Evolutionary conservation across 2,888 invertebrate species (phyloP).

Genomic region (Anagyrus pseudococci): DNA sequence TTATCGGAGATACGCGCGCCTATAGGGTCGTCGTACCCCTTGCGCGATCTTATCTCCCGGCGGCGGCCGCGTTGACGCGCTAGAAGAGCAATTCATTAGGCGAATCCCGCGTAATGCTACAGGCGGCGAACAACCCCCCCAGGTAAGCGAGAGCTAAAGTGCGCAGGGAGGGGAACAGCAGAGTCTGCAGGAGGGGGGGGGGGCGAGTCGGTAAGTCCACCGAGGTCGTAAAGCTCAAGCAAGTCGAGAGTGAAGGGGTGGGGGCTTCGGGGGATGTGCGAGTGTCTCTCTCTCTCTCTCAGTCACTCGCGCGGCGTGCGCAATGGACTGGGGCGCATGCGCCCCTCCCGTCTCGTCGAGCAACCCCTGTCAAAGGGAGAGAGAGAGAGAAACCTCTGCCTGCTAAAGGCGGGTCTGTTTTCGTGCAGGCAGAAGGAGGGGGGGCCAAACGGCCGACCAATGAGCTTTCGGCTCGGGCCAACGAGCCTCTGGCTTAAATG

Average conservation of each 20-base stretch:
- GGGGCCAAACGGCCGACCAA: slow-evolving; percentile 2
- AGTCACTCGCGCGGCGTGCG: no score
- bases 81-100: slow-evolving; percentile 41
- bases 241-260: no score
- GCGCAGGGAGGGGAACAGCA: not conserved
- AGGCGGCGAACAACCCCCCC: slow-evolving; percentile 18
- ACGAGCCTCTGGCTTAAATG: no score
- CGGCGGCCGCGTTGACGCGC: not conserved
- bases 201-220: not conserved
- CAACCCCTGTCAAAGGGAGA: not conserved
- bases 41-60: slow-evolving; percentile 12
- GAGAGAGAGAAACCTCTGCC: no score
- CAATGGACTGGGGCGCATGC: no score
- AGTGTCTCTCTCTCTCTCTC: no score
- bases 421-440: slow-evolving; percentile 39
- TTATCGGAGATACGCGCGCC: no score
- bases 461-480: not conserved
- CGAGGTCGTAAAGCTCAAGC: no score
- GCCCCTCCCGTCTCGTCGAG: no score
- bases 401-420: slow-evolving; percentile 51
- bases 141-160: not conserved
- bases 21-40: no score
- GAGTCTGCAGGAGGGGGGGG: no score
- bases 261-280: no score
- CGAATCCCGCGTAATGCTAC: slow-evolving; percentile 25